Evolutionary conservation across 1,140 invertebrate species (phyloP).

Genomic region (Drosophila insularis): DNA sequence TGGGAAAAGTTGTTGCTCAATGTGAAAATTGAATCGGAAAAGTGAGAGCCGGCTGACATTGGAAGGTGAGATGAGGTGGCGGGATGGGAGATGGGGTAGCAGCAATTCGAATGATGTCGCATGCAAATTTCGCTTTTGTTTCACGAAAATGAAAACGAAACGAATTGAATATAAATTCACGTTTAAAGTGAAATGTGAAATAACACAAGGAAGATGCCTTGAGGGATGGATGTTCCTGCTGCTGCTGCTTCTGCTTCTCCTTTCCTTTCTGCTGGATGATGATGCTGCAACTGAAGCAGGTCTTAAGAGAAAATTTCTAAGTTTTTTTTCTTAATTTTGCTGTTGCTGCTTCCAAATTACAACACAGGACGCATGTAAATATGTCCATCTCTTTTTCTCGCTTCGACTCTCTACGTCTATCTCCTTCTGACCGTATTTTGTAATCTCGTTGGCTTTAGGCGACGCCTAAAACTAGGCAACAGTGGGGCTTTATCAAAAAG

Average conservation of each 20-base stretch:
- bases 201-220: slow-evolving; percentile 21
- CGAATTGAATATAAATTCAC: slow-evolving; percentile 75
- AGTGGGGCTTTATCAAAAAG: slow-evolving; percentile 37
- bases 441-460: slow-evolving; percentile 28
- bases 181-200: slow-evolving; percentile 60
- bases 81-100: slow-evolving; percentile 21
- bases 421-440: not conserved
- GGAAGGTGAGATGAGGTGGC: not conserved
- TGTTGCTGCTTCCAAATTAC: slow-evolving; percentile 58
- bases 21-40: slow-evolving; percentile 54
- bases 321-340: slow-evolving; percentile 19
- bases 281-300: slow-evolving; percentile 27
- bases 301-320: slow-evolving; percentile 21
- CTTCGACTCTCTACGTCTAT: not conserved
- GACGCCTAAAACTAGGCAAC: slow-evolving; percentile 66
- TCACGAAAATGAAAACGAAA: slow-evolving; percentile 45
- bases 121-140: slow-evolving; percentile 62
- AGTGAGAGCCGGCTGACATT: not conserved
- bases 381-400: not conserved
- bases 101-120: slow-evolving; percentile 52
- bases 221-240: not conserved
- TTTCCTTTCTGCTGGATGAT: not conserved
- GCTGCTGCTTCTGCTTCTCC: not conserved
- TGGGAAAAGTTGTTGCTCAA: slow-evolving; percentile 57
- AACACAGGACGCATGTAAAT: slow-evolving; percentile 65